These are phyloP conservation scores for Chalcosyrphus nemorum DNA, from an alignment of 2,888 invertebrate genomes.

Conservation along the genomic window DNA sequence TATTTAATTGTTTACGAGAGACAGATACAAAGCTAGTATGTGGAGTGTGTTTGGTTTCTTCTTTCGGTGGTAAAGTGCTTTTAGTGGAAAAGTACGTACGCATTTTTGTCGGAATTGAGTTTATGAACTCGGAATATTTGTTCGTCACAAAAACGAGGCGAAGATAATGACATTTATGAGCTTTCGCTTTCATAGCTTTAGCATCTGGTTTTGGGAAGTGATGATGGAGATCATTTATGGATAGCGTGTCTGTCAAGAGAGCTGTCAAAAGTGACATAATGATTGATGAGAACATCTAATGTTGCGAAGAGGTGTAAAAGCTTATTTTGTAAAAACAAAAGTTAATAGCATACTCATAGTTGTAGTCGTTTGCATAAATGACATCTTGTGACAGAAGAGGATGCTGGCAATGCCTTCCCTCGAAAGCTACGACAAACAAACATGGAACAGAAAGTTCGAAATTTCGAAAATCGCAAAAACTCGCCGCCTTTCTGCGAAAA, in stretches of 20 bases:
- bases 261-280: neutral
- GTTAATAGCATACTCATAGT: no score
- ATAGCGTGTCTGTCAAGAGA: neutral
- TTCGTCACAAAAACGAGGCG: neutral
- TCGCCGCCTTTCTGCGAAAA: no score
- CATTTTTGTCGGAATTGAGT: neutral
- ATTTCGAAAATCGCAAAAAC: no score
- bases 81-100: neutral
- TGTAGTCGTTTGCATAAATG: no score
- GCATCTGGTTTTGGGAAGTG: neutral
- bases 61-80: neutral
- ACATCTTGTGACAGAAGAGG: no score
- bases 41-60: neutral
- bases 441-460: no score
- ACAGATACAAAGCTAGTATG: neutral
- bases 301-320: neutral
- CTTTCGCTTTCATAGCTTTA: neutral
- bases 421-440: no score
- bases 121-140: neutral
- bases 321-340: no score
- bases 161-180: neutral
- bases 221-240: neutral
- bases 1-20: neutral
- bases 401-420: no score
- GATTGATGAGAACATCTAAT: neutral